phyloP scores from a whole-genome alignment of 53 echinoderm and acorn worm species.

The Paelopatides confundens region DNA sequence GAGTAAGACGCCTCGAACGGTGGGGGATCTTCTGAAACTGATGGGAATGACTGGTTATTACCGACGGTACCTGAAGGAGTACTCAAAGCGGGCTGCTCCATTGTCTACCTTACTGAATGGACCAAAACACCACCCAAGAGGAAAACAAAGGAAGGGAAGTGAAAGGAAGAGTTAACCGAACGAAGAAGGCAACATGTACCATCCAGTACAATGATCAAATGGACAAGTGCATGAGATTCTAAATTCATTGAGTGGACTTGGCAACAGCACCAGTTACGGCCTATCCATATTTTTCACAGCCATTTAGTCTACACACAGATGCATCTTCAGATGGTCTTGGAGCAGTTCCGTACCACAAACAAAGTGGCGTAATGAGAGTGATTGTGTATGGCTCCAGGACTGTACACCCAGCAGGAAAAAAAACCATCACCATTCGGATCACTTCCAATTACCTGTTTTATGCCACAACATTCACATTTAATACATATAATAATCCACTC shows the following conservation, averaged over 20 bases:
- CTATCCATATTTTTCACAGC: constrained; percentile 47
- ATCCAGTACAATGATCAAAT: neutral
- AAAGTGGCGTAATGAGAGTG: neutral
- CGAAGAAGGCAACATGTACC: constrained; percentile 17
- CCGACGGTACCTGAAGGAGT: constrained; percentile 63
- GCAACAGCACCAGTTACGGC: constrained; percentile 64
- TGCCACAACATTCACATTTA: constrained; percentile 64
- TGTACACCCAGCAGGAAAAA: constrained; percentile 15
- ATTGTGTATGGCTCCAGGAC: neutral
- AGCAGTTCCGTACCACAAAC: constrained; percentile 66
- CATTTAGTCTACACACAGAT: constrained; percentile 64
- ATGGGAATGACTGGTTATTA: constrained; percentile 66
- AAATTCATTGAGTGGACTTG: constrained; percentile 32
- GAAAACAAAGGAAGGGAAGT: neutral
- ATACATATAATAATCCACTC: constrained; percentile 71
- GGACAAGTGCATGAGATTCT: constrained; percentile 34
- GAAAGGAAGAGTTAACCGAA: neutral
- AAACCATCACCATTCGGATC: constrained; percentile 55
- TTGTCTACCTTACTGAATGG: constrained; percentile 43
- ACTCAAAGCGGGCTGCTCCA: constrained; percentile 53
- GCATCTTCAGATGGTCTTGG: constrained; percentile 70
- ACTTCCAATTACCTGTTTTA: constrained; percentile 65
- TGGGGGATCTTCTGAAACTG: constrained; percentile 67
- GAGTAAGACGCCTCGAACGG: constrained; percentile 47
- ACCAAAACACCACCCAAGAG: too few relatives aligned